A percentile compares a stretch with the other conserved stretches of the same genome.
Evolutionary conservation across 2,888 invertebrate species (phyloP).

Genomic region (Synanthedon andrenaeformis): DNA sequence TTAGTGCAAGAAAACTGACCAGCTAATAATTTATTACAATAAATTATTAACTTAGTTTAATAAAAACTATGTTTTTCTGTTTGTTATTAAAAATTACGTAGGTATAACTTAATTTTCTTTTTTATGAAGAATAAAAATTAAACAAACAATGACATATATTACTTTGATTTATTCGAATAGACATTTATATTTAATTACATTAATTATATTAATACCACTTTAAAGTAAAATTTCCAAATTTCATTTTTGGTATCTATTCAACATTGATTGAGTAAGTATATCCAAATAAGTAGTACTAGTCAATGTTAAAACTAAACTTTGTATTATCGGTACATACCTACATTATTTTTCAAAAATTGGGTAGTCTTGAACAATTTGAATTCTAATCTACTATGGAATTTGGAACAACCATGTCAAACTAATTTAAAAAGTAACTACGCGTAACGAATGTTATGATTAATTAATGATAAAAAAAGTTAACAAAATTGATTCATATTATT

Average conservation of each 20-base stretch:
- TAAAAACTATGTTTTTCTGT: slow-evolving; percentile 53
- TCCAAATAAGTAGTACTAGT: slow-evolving; percentile 41
- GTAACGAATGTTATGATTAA: too few relatives aligned
- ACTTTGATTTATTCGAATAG: slow-evolving; percentile 68
- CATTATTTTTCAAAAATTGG: slow-evolving; percentile 53
- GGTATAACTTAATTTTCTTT: too few relatives aligned
- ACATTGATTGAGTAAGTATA: slow-evolving; percentile 58
- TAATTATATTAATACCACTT: slow-evolving; percentile 14
- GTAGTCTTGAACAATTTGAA: slow-evolving; percentile 17
- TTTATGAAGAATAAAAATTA: slow-evolving; percentile 22
- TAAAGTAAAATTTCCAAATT: slow-evolving; percentile 65
- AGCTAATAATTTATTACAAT: too few relatives aligned
- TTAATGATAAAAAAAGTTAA: too few relatives aligned
- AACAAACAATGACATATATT: slow-evolving; percentile 52
- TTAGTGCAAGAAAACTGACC: too few relatives aligned
- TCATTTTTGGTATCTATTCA: slow-evolving; percentile 59
- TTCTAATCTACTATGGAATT: too few relatives aligned
- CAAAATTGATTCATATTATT: too few relatives aligned
- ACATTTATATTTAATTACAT: slow-evolving; percentile 58
- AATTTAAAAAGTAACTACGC: too few relatives aligned
- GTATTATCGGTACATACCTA: slow-evolving; percentile 35
- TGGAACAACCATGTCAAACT: too few relatives aligned
- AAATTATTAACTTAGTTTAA: too few relatives aligned
- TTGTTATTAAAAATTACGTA: slow-evolving; percentile 17
- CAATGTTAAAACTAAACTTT: slow-evolving; percentile 51